phyloP scores from a whole-genome alignment of 2,888 invertebrate species.

The Hypomecis punctinalis region DNA sequence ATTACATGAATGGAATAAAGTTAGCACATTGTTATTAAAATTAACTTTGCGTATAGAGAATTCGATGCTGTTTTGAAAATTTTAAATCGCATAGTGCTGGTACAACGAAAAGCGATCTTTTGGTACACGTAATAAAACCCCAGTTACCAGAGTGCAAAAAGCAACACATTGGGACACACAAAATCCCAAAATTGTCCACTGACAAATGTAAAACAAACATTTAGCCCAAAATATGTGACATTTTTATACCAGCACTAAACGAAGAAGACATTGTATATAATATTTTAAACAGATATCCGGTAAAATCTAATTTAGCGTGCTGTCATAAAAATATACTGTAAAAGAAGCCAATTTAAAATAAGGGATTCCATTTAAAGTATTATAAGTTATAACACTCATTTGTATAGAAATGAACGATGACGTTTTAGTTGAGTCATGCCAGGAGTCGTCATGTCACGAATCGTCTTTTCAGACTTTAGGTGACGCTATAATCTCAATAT shows the following conservation, averaged over 20 bases:
- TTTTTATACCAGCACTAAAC: slow-evolving; percentile 29
- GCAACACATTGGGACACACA: background rate
- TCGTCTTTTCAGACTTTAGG: background rate
- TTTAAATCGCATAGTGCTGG: slow-evolving; percentile 39
- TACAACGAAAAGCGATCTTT: slow-evolving; percentile 9
- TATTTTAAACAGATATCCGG: slow-evolving; percentile 13
- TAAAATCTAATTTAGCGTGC: background rate
- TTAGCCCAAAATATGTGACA: slow-evolving; percentile 1
- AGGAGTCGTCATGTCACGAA: background rate
- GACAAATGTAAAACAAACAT: background rate
- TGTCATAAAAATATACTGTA: no score
- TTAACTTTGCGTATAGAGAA: slow-evolving; percentile 23
- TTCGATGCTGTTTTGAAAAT: slow-evolving; percentile 25
- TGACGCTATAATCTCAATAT: background rate
- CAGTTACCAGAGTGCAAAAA: background rate
- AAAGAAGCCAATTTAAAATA: no score
- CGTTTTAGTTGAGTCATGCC: no score
- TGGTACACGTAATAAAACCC: background rate
- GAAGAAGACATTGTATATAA: slow-evolving; percentile 11
- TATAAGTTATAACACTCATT: no score
- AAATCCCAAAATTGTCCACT: background rate
- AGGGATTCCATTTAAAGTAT: no score
- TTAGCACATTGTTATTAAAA: slow-evolving; percentile 57
- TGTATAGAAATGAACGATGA: no score
- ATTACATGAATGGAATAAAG: slow-evolving; percentile 45